Conservation (phyloP, 2,888 invertebrate genomes). For the Tholera decimalis region DNA sequence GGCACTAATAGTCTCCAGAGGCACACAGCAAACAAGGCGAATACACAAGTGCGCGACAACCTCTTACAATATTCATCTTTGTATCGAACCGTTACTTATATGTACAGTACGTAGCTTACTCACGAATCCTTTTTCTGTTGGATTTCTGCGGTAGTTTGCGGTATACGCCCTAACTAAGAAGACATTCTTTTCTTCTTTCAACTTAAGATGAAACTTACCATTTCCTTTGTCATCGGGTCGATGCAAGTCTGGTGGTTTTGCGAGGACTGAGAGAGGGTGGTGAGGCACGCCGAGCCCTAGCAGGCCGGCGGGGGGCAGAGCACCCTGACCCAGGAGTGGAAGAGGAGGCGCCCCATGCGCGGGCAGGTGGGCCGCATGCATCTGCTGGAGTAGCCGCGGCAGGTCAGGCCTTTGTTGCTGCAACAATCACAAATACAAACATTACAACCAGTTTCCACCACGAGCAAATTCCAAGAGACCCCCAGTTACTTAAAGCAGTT, state of each 20-base stretch:
- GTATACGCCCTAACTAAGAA: slow-evolving; percentile 44
- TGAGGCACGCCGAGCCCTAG: slow-evolving; percentile 94
- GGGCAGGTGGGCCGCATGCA: slow-evolving; percentile 97
- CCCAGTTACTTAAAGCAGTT: slow-evolving; percentile 19
- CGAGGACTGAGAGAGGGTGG: slow-evolving; percentile 95
- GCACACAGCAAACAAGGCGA: slow-evolving; percentile 87
- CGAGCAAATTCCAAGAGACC: slow-evolving; percentile 13
- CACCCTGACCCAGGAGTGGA: slow-evolving; percentile 88
- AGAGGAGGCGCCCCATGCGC: slow-evolving; percentile 94
- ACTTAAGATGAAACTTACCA: slow-evolving; percentile 89
- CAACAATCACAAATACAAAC: slow-evolving; percentile 62
- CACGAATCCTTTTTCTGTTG: slow-evolving; percentile 40
- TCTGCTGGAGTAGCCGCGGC: slow-evolving; percentile 96
- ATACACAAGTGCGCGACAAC: slow-evolving; percentile 83
- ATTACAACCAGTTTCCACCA: slow-evolving; percentile 17
- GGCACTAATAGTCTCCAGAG: slow-evolving; percentile 91
- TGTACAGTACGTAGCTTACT: slow-evolving; percentile 65
- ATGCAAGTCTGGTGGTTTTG: slow-evolving; percentile 95
- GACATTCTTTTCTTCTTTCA: too few species aligned
- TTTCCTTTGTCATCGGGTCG: slow-evolving; percentile 95
- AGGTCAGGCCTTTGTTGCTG: slow-evolving; percentile 97
- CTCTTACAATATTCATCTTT: slow-evolving; percentile 87
- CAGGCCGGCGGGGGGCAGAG: slow-evolving; percentile 91
- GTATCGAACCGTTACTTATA: slow-evolving; percentile 78
- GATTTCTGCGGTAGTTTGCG: slow-evolving; percentile 9